These are phyloP conservation scores for Drosophila macrothrix DNA, from an alignment of 2,888 invertebrate genomes.

Conservation along the genomic window DNA sequence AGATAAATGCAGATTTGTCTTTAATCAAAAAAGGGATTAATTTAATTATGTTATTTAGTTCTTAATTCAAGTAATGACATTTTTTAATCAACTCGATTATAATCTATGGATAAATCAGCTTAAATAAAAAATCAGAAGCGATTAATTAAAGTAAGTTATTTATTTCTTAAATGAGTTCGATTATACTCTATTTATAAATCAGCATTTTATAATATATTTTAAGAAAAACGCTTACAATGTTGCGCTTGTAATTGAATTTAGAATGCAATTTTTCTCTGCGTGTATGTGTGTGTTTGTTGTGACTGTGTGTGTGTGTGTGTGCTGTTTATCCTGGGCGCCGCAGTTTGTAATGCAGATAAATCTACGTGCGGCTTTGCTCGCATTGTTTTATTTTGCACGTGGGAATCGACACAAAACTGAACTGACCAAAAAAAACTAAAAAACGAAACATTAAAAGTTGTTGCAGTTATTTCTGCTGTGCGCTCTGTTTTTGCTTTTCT, in stretches of 20 bases:
- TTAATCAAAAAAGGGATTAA: not conserved
- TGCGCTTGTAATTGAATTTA: not conserved
- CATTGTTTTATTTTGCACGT: constrained; percentile 78
- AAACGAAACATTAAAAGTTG: constrained; percentile 12
- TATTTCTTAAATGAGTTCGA: not conserved
- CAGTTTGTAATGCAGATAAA: constrained; percentile 69
- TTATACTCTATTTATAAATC: not conserved
- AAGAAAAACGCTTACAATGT: not conserved
- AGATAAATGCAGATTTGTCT: not conserved
- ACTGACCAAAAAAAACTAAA: constrained; percentile 49
- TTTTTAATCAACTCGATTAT: too few species aligned
- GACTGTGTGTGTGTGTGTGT: constrained; percentile 19
- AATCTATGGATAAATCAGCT: too few species aligned
- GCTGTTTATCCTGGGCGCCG: constrained; percentile 52
- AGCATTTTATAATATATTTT: not conserved
- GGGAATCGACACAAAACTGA: constrained; percentile 61
- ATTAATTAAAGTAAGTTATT: not conserved
- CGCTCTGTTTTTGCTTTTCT: constrained; percentile 28
- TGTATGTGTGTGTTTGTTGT: constrained; percentile 24
- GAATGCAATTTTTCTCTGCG: not conserved
- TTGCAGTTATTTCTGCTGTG: constrained; percentile 48
- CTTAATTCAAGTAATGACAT: too few species aligned
- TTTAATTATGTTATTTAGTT: too few species aligned
- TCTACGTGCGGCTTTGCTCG: constrained; percentile 58
- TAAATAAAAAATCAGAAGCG: too few species aligned